phyloP scores from a whole-genome alignment of 2,797 vertebrate species.

The Poeciliopsis paucimaculata region DNA sequence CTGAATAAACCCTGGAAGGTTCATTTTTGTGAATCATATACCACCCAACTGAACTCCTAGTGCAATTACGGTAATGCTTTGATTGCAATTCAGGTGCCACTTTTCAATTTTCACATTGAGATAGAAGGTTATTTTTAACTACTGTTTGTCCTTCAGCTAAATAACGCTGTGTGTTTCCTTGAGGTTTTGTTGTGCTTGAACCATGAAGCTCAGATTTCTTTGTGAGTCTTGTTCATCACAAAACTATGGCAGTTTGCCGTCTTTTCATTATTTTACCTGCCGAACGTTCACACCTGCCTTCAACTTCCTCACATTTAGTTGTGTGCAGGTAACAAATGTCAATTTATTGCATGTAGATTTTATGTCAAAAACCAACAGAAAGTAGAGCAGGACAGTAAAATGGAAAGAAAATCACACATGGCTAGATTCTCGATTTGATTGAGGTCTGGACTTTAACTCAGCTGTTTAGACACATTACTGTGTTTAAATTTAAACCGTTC shows the following conservation, averaged over 20 bases:
- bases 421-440: not conserved
- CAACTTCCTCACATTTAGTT: not conserved
- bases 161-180: conserved; percentile 2
- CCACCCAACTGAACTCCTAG: not conserved
- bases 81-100: conserved; percentile 13
- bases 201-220: not conserved
- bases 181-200: conserved; percentile 3
- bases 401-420: not conserved
- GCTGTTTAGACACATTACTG: not conserved
- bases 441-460: not conserved
- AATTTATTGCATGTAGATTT: not conserved
- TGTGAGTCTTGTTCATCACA: not conserved
- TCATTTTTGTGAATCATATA: conserved; percentile 25
- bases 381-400: not conserved
- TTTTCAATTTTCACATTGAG: not conserved
- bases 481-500: not conserved
- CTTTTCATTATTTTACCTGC: not conserved
- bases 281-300: not conserved
- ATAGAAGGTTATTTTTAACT: not conserved
- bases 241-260: not conserved
- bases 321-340: not conserved
- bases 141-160: conserved; percentile 5
- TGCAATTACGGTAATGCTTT: conserved; percentile 26
- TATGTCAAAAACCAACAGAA: not conserved
- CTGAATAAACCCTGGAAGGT: conserved; percentile 35